These are phyloP conservation scores for Oithona nana DNA, from an alignment of 2,888 invertebrate genomes.

Conservation along the genomic window DNA sequence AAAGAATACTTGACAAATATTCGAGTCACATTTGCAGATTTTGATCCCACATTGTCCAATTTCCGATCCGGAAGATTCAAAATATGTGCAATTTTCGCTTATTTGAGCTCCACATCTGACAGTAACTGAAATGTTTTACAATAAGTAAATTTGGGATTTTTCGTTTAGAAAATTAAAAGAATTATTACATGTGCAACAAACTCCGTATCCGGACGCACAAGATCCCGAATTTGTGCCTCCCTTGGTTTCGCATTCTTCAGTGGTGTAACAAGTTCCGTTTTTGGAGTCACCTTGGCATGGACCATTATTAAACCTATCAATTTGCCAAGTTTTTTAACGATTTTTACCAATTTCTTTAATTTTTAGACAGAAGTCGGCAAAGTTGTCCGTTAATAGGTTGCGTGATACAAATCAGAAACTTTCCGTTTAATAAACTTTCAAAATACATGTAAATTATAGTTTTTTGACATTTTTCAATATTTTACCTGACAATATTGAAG, in stretches of 20 bases:
- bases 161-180: not conserved
- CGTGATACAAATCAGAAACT: not conserved
- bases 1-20: slow-evolving; percentile 2
- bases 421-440: not conserved
- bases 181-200: slow-evolving; percentile 1
- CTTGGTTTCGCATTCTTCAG: not conserved
- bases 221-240: not conserved
- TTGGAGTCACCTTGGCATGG: not conserved
- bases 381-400: not conserved
- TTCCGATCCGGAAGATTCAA: slow-evolving; percentile 4
- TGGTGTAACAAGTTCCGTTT: not conserved
- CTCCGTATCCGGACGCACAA: slow-evolving; percentile 1
- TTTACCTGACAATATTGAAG: not conserved
- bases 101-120: not conserved
- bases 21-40: slow-evolving; percentile 3
- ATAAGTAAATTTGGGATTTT: not conserved
- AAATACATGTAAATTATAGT: not conserved
- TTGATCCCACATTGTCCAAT: not conserved
- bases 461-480: not conserved
- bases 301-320: not conserved
- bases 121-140: not conserved
- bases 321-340: not conserved
- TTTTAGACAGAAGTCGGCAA: not conserved
- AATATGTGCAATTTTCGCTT: slow-evolving; percentile 12
- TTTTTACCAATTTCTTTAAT: not conserved